phyloP scores from a whole-genome alignment of 2,888 invertebrate species.

The Anticlea derivata region DNA sequence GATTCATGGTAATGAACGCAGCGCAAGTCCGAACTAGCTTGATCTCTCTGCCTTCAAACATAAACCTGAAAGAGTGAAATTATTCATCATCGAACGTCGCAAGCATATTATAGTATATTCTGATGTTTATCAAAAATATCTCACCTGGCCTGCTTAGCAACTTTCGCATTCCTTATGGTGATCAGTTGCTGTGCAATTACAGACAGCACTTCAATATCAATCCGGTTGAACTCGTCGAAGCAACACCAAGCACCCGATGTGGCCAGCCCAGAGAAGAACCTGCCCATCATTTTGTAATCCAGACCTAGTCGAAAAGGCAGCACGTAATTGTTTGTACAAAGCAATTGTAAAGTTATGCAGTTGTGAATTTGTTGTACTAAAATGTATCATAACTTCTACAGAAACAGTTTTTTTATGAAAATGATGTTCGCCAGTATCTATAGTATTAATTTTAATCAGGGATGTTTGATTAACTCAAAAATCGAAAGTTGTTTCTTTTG shows the following conservation, averaged over 20 bases:
- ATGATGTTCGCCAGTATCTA: no score
- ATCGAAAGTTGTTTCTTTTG: no score
- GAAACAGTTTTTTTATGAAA: no score
- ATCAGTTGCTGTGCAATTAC: slow-evolving; percentile 96
- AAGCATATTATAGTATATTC: no score
- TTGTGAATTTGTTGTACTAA: no score
- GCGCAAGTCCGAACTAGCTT: slow-evolving; percentile 91
- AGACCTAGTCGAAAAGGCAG: slow-evolving; percentile 59
- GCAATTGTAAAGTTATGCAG: no score
- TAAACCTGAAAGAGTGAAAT: slow-evolving; percentile 84
- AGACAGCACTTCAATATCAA: slow-evolving; percentile 94
- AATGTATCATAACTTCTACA: no score
- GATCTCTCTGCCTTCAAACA: slow-evolving; percentile 95
- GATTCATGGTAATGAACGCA: slow-evolving; percentile 96
- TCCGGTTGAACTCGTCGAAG: slow-evolving; percentile 96
- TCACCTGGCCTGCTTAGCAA: slow-evolving; percentile 81
- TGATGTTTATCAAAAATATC: neutral
- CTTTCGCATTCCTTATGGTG: slow-evolving; percentile 94
- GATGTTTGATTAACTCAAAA: no score
- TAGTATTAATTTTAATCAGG: no score
- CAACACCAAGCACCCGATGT: slow-evolving; percentile 97
- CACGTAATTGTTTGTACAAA: no score
- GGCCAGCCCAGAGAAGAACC: slow-evolving; percentile 94
- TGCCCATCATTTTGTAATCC: slow-evolving; percentile 93
- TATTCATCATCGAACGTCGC: no score